These are phyloP conservation scores for Monochamus saltuarius DNA, from an alignment of 1,140 invertebrate species.

Conservation along the genomic window DNA sequence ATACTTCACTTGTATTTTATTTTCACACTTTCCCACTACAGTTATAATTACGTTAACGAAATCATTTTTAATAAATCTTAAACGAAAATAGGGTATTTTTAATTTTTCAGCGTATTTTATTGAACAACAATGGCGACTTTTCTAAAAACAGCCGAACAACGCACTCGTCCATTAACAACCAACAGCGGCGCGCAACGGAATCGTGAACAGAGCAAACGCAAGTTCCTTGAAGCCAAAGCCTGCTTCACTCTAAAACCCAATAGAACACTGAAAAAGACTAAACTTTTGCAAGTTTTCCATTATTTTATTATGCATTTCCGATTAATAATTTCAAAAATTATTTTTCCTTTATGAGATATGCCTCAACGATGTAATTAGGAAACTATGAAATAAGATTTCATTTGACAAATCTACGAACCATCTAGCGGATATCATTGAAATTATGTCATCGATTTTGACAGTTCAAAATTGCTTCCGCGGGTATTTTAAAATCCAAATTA, in stretches of 20 bases:
- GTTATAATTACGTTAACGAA: neutral
- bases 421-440: too few species aligned
- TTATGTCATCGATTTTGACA: too few species aligned
- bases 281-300: too few species aligned
- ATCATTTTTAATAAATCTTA: neutral
- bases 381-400: too few species aligned
- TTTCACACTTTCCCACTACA: slow-evolving; percentile 5
- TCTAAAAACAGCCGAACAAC: slow-evolving; percentile 46
- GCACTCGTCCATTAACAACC: slow-evolving; percentile 40
- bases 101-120: slow-evolving; percentile 37
- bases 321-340: too few species aligned
- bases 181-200: slow-evolving; percentile 37
- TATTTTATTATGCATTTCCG: too few species aligned
- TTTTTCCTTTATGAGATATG: too few species aligned
- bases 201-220: slow-evolving; percentile 40
- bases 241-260: slow-evolving; percentile 5
- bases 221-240: slow-evolving; percentile 33
- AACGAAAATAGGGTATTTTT: slow-evolving; percentile 1
- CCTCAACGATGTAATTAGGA: too few species aligned
- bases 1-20: slow-evolving; percentile 12
- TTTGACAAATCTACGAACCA: too few species aligned
- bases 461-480: too few species aligned
- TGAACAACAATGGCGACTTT: slow-evolving; percentile 49
- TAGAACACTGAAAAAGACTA: too few species aligned
- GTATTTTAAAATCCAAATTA: too few species aligned